Base-by-base conservation (phyloP, 2,888 invertebrate species). In the Disparrhopalites patrizii region DNA sequence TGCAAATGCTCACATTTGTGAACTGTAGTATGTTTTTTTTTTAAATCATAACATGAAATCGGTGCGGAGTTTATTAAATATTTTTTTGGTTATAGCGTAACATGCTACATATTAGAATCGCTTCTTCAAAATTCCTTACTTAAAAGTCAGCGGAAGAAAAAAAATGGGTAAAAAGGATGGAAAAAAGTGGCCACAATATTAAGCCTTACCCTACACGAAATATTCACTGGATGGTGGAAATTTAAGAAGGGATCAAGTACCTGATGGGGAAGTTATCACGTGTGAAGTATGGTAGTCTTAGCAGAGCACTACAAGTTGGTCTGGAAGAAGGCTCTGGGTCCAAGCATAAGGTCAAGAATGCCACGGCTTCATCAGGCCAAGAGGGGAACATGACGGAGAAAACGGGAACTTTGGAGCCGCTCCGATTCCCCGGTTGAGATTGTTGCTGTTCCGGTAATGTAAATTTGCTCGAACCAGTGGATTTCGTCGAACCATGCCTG, bases 261-360 rank as follows among this genome's bases (percentile, higher is more conserved):
- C 68, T 64, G n/a, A 60, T 64, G 25, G 84, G 81, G 75, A 89
- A 89, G 27, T 83, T 81, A 56, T 89, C 88, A 68, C 84, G 82
- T 1, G 81, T 81, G 77, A 90, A 89, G 76, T 86, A 86, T 67
- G 80, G 78, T 76, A 88, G 87, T 52, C 85, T 82, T 8, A 90
- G 79, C n/a, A 90, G 80, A 25, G 84, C 82, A 0, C 83, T 80
- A 25, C 87, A 85, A 0, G 82, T 81, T 0, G 87, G 85, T 1
- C 90, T 67, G 5, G 65, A 70, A 1, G 71, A 65, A 3, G 73
- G 71, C 40, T 75, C 75, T 0, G 73, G 73, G 50, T 75, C 75
- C n/a, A 74, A 68, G 47, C 70, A 72, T 18, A 75, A 38, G 18
- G 73, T 73, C 10, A 75, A 65, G 61, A 75, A 73, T 18, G 70